phyloP scores from a whole-genome alignment of 2,797 vertebrate genomes.

The Momotus momota region DNA sequence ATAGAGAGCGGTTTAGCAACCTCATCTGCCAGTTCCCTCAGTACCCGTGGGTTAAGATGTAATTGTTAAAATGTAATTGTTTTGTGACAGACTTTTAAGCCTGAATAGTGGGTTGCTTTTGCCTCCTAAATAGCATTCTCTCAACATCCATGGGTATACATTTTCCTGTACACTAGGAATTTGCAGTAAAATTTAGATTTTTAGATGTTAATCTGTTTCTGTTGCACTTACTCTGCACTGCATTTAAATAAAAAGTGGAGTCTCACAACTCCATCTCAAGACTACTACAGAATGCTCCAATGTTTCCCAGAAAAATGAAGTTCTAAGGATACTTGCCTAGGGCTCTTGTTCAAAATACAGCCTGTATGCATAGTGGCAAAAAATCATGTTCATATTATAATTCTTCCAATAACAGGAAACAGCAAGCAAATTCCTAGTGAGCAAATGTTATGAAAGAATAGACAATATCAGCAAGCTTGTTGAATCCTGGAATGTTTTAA shows the following conservation, averaged over 20 bases:
- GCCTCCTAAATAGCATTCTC: neutral
- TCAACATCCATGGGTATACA: neutral
- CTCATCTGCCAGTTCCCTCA: too few species aligned
- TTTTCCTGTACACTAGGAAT: neutral
- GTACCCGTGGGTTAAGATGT: too few species aligned
- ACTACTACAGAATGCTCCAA: neutral
- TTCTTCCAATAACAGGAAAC: neutral
- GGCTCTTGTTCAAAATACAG: neutral
- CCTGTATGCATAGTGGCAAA: neutral
- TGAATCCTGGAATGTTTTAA: neutral
- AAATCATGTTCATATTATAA: neutral
- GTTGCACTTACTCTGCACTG: neutral
- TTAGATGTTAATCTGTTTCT: slow-evolving; percentile 4
- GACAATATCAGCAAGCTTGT: neutral
- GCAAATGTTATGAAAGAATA: neutral
- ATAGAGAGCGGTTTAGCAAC: too few species aligned
- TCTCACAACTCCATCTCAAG: neutral
- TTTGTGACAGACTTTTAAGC: neutral
- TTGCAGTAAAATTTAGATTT: neutral
- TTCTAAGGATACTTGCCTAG: neutral
- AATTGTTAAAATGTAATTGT: neutral
- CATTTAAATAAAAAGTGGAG: slow-evolving; percentile 11
- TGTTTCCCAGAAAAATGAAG: neutral
- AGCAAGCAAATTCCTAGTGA: neutral
- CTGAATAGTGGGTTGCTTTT: neutral